Evolutionary conservation across 2,888 invertebrate genomes (phyloP).

Genomic region (Crematogaster levior): DNA sequence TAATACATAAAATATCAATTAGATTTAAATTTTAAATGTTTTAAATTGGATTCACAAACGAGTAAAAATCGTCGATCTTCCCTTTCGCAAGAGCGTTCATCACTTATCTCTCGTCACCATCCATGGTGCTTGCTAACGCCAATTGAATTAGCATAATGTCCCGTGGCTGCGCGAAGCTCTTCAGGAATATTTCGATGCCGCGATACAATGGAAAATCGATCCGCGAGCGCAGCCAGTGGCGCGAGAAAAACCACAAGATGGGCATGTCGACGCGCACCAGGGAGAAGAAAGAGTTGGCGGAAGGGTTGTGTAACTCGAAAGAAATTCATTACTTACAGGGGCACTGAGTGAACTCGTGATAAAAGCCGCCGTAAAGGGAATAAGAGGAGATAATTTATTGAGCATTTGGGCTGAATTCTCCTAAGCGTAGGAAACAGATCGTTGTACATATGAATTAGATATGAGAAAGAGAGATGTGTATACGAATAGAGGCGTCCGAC

Average conservation of each 20-base stretch:
- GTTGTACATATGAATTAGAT: slow-evolving; percentile 8
- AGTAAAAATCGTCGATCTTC: neutral
- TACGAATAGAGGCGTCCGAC: neutral
- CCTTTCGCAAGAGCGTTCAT: slow-evolving; percentile 47
- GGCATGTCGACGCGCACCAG: slow-evolving; percentile 18
- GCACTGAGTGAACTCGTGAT: slow-evolving; percentile 38
- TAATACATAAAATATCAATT: neutral
- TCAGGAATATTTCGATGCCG: slow-evolving; percentile 67
- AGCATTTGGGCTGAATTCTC: neutral
- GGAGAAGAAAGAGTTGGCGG: slow-evolving; percentile 46
- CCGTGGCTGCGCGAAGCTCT: slow-evolving; percentile 63
- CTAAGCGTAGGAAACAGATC: slow-evolving; percentile 1
- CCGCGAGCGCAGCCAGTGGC: slow-evolving; percentile 56
- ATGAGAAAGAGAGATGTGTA: neutral
- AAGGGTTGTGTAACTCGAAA: slow-evolving; percentile 50
- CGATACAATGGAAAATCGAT: slow-evolving; percentile 80
- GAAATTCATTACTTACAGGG: slow-evolving; percentile 46
- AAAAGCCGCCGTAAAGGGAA: slow-evolving; percentile 25
- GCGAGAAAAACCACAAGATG: slow-evolving; percentile 46
- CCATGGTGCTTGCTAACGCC: slow-evolving; percentile 65
- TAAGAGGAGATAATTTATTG: slow-evolving; percentile 23
- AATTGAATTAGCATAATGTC: slow-evolving; percentile 79
- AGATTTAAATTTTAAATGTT: neutral
- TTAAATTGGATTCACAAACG: neutral
- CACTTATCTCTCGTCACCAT: slow-evolving; percentile 65